Evolutionary conservation across 2,797 vertebrate species (phyloP), one percentile per base, ranked within the genome.

Genomic region (Parauchenoglanis punctatus): DNA sequence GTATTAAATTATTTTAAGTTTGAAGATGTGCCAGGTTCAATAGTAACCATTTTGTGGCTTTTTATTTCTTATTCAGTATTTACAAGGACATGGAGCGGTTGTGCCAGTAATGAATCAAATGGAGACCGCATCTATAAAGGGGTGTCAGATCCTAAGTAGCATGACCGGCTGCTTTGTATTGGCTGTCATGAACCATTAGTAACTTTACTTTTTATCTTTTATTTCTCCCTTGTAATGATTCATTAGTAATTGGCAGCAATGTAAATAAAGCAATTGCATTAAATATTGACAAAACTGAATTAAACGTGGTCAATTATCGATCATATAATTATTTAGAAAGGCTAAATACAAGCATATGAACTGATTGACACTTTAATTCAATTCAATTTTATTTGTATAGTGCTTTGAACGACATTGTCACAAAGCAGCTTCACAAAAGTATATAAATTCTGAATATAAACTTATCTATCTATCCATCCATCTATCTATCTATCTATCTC

Each of bases 71-170:
- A 28, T 76, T 46, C 18, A 44, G 23, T 44, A 72, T 44, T 11
- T 40, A 72, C 20, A 35, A 72, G 70, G 18, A 46, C 70, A 83
- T 28, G 63, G 46, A 83, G 63, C 35, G n/a, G 7, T 72, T 35
- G 35, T 59, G 63, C 23, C 63, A 77, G 31, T 52, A 75, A 85
- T 88, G 85, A 87, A 83, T 87, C 23, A 63, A 85, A 82, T 46
- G 23, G 4, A 25, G 40, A 49, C 40, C 49, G 20, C 11, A 31
- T 70, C 17, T 70, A 40, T 31, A 70, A 70, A 3, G 20, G 1
- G 54, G 82, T 49, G 76, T 90, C 85, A 82, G 59, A 73, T 87
- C 56, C 63, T 46, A 73, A 87, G 52, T 58, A 80, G 80, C 73
- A 44, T 86, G 35, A 80, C 82, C 17, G 49, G 52, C 23, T 31